Evolutionary conservation across 2,797 vertebrate species (phyloP), one percentile per base, ranked within the genome.

Genomic region (Hybognathus amarus): DNA sequence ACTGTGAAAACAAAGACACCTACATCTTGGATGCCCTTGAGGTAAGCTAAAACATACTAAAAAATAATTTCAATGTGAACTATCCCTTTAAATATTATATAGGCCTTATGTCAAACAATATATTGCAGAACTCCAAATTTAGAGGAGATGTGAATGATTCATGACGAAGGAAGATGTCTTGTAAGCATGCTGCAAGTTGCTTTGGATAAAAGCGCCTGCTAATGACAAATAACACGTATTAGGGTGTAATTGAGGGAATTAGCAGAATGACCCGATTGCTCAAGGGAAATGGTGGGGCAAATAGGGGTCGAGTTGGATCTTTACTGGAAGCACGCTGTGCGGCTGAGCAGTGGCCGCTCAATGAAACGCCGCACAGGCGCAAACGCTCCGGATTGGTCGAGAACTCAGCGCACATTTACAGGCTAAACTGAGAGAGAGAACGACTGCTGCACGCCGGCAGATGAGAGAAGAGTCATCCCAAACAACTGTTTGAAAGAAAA

Each of bases 321-420:
- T 63, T 73, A 63, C 68, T 40, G 45, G 64, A 40, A 77, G 22
- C 63, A 63, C 79, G 50, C 24, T 70, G 68, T 42, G 47, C 77
- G 17, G n/a, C n/a, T 54, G 6, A 38, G 24, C 1, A 73, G 71
- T 5, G n/a, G 38, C 36, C 63, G 38, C 50, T 63, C 82, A 68
- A 12, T 69, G 13, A 61, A 42, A 40, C 33, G 8, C 63, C 17
- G 36, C 63, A 52, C 71, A 33, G 64, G 27, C 82, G 82, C 64
- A 77, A 83, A 69, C 24, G 64, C 73, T 36, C 38, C 22, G 7
- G 82, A 83, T 83, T 83, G 82, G 82, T 56, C 24, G 38, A 83
- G 61, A 27, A n/a, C 56, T 24, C 38, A 27, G 70, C 70, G 80
- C 70, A 15, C 45, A 75, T 42, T 33, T 24, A 5, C 15, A 40